Evolutionary conservation across 1,140 invertebrate genomes (phyloP).

Genomic region (Stenopsyche tienmushanensis): DNA sequence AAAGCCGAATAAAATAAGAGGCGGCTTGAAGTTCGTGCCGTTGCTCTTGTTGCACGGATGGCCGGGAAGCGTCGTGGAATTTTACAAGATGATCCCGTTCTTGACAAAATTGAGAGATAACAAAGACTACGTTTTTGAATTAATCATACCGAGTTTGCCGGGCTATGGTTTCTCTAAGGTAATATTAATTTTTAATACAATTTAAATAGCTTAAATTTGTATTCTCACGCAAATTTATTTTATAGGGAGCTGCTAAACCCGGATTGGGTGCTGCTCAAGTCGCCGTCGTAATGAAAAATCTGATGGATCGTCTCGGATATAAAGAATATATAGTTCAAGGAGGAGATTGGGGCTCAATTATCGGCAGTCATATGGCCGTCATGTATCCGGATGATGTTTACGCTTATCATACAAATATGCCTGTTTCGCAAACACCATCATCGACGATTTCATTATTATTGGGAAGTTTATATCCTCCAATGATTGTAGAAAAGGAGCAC

Average conservation of each 20-base stretch:
- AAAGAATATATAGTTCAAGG: slow-evolving; percentile 81
- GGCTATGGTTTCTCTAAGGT: slow-evolving; percentile 84
- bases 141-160: slow-evolving; percentile 78
- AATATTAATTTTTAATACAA: slow-evolving; percentile 27
- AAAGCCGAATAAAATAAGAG: slow-evolving; percentile 51
- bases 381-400: slow-evolving; percentile 71
- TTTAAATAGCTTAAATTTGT: background rate
- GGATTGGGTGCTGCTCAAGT: slow-evolving; percentile 66
- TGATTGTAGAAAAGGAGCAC: slow-evolving; percentile 51
- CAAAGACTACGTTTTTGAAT: slow-evolving; percentile 72
- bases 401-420: slow-evolving; percentile 55
- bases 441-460: slow-evolving; percentile 15
- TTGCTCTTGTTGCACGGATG: slow-evolving; percentile 83
- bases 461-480: slow-evolving; percentile 44
- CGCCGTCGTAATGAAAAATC: slow-evolving; percentile 72
- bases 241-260: slow-evolving; percentile 58
- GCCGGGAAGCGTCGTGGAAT: slow-evolving; percentile 87
- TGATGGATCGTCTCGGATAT: slow-evolving; percentile 80
- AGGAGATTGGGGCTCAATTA: slow-evolving; percentile 77
- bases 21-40: slow-evolving; percentile 61
- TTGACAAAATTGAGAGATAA: slow-evolving; percentile 60
- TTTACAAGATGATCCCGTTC: slow-evolving; percentile 76
- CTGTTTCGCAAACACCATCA: slow-evolving; percentile 32
- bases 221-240: background rate
- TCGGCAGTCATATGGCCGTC: slow-evolving; percentile 61